phyloP scores from a whole-genome alignment of 1,140 invertebrate genomes.

The Lanistes nyassanus region DNA sequence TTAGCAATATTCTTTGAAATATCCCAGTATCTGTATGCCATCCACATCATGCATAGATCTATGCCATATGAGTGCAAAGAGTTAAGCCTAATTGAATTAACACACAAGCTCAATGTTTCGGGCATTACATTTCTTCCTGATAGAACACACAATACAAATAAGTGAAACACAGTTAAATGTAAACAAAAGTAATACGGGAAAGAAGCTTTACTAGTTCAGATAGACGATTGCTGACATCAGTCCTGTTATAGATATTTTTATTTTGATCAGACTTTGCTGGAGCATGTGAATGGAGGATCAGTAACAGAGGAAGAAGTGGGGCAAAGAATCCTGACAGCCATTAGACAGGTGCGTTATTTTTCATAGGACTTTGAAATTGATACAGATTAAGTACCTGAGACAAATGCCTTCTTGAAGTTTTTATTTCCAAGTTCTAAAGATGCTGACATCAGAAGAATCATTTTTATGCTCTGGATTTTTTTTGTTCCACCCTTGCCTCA shows the following conservation, averaged over 20 bases:
- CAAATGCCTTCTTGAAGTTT: neutral
- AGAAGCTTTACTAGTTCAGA: too few relatives aligned
- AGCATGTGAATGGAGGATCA: constrained; percentile 71
- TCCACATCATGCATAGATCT: too few relatives aligned
- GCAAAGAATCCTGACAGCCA: constrained; percentile 78
- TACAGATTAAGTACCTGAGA: neutral
- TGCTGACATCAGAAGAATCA: neutral
- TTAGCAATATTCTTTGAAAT: too few relatives aligned
- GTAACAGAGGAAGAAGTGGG: constrained; percentile 78
- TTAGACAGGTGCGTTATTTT: constrained; percentile 72
- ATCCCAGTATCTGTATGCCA: too few relatives aligned
- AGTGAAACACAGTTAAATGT: too few relatives aligned
- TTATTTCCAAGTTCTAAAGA: neutral
- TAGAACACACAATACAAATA: too few relatives aligned
- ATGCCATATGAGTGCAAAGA: too few relatives aligned
- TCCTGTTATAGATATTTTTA: constrained; percentile 2
- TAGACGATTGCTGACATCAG: too few relatives aligned
- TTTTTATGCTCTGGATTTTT: constrained; percentile 3
- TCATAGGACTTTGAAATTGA: constrained; percentile 59
- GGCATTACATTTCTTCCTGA: too few relatives aligned
- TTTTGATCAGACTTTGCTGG: constrained; percentile 67
- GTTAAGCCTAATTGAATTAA: too few relatives aligned
- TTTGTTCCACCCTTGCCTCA: constrained; percentile 60
- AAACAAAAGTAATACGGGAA: too few relatives aligned
- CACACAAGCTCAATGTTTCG: too few relatives aligned